Evolutionary conservation across 2,797 vertebrate species (phyloP).

Genomic region (Yasuhikotakia modesta): DNA sequence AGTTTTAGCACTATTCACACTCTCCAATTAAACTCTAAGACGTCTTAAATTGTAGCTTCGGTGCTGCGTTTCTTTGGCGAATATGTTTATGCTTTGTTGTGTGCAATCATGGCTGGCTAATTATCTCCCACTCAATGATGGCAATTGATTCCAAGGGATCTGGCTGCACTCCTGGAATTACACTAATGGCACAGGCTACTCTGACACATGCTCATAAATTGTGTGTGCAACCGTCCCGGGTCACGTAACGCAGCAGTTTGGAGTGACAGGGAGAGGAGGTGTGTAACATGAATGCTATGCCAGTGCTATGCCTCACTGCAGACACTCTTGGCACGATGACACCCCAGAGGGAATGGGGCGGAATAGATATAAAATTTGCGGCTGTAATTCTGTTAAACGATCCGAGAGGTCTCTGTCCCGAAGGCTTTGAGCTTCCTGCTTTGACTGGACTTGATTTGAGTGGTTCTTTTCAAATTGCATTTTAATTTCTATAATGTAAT

Average conservation of each 20-base stretch:
- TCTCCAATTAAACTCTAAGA: conserved; percentile 36
- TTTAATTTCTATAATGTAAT: conserved; percentile 1
- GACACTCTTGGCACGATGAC: conserved; percentile 32
- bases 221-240: conserved; percentile 38
- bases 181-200: conserved; percentile 69
- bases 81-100: conserved; percentile 67
- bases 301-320: conserved; percentile 58
- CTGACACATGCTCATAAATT: conserved; percentile 57
- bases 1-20: background rate
- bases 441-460: conserved; percentile 17
- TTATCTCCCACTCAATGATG: conserved; percentile 74
- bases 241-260: conserved; percentile 24
- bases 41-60: conserved; percentile 47
- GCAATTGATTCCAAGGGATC: conserved; percentile 65
- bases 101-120: conserved; percentile 64
- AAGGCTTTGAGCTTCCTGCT: conserved; percentile 24
- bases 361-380: conserved; percentile 23
- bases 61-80: background rate
- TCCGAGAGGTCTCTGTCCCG: conserved; percentile 11
- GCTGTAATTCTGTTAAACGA: conserved; percentile 32
- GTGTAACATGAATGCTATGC: conserved; percentile 32
- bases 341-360: background rate
- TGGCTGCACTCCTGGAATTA: conserved; percentile 69
- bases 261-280: conserved; percentile 29
- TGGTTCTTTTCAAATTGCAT: conserved; percentile 2